These are phyloP conservation scores for Pseudomyrmex cubaensis DNA, from an alignment of 1,140 invertebrate genomes.

Conservation along the genomic window DNA sequence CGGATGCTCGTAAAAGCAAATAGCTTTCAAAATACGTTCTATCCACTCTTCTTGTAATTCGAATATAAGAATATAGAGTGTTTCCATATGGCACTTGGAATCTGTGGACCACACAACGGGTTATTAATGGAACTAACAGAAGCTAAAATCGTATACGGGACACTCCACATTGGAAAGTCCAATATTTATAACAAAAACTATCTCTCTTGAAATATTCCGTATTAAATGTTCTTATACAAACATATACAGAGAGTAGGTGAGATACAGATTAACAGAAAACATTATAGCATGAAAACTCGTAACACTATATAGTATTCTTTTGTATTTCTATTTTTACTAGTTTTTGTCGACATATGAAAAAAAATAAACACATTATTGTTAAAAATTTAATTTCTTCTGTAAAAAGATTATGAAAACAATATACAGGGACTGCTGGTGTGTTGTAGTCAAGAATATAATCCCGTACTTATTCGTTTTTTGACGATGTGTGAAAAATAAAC, in stretches of 20 bases:
- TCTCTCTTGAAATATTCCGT: no score
- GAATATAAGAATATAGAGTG: background rate
- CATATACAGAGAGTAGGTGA: no score
- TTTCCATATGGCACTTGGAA: slow-evolving; percentile 11
- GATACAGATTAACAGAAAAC: no score
- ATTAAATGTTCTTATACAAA: no score
- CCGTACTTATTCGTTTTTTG: background rate
- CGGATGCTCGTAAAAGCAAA: slow-evolving; percentile 44
- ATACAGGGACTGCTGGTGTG: no score
- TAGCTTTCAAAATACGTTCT: slow-evolving; percentile 28
- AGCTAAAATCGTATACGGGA: slow-evolving; percentile 7
- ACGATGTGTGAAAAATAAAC: background rate
- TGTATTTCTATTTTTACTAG: background rate
- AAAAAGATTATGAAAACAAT: background rate
- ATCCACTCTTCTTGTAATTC: slow-evolving; percentile 13
- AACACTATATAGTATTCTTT: no score
- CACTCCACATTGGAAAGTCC: background rate
- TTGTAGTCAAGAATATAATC: background rate
- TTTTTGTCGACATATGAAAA: no score
- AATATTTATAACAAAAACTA: background rate
- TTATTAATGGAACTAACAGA: background rate
- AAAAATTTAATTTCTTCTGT: background rate
- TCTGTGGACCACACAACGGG: background rate
- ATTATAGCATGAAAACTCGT: no score
- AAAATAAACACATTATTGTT: background rate